Conservation (phyloP, 2,888 invertebrate genomes). For the Synergus itoensis region DNA sequence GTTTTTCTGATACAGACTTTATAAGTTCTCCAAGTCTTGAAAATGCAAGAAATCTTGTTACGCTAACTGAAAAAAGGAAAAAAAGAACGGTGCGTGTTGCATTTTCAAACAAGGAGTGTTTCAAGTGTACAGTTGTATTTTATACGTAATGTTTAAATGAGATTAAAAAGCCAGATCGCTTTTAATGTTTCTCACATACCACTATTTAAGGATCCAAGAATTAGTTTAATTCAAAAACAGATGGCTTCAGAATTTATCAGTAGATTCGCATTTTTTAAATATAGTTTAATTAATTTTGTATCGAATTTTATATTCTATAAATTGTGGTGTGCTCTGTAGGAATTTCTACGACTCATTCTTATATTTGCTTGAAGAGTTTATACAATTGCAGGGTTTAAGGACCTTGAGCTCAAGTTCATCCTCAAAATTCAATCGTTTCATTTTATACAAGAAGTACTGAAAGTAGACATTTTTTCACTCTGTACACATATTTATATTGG, state of each 20-base stretch:
- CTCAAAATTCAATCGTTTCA: too few relatives aligned
- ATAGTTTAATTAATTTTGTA: not conserved
- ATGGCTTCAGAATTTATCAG: not conserved
- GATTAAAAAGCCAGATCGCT: not conserved
- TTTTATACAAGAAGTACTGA: too few relatives aligned
- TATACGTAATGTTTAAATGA: conserved; percentile 30
- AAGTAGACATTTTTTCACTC: too few relatives aligned
- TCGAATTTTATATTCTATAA: not conserved
- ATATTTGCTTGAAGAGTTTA: too few relatives aligned
- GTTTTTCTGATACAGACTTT: conserved; percentile 14
- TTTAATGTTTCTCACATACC: conserved; percentile 8
- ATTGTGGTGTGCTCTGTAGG: not conserved
- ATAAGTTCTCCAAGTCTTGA: conserved; percentile 9
- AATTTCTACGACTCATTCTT: too few relatives aligned
- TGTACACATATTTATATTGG: too few relatives aligned
- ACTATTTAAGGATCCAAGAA: not conserved
- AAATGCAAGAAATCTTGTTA: conserved; percentile 35
- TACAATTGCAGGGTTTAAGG: too few relatives aligned
- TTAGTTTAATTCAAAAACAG: not conserved
- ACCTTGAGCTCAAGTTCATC: too few relatives aligned
- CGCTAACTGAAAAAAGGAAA: not conserved
- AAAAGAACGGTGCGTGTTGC: conserved; percentile 45
- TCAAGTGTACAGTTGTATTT: conserved; percentile 45
- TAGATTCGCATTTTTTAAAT: not conserved
- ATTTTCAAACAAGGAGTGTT: conserved; percentile 44